phyloP scores from a whole-genome alignment of 2,113 vertebrate species.

The Nymphicus hollandicus region DNA sequence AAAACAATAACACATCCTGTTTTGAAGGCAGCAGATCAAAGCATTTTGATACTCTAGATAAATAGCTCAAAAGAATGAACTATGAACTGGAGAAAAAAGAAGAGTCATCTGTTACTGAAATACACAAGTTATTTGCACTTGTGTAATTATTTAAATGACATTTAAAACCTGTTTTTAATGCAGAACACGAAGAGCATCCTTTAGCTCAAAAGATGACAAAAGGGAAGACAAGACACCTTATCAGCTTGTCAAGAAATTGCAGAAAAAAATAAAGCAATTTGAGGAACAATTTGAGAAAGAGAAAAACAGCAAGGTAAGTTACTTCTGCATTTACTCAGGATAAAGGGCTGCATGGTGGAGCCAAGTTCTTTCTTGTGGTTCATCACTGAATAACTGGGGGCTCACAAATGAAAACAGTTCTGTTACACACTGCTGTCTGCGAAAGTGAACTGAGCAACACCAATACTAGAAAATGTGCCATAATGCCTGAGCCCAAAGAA shows the following conservation, averaged over 20 bases:
- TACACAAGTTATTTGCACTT: not conserved
- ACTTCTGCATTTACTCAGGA: not conserved
- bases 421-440: not conserved
- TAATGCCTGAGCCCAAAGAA: not conserved
- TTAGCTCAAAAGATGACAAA: slow-evolving; percentile 91
- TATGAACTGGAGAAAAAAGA: not conserved
- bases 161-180: slow-evolving; percentile 20
- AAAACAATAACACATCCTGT: not conserved
- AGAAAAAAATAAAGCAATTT: slow-evolving; percentile 97
- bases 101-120: not conserved
- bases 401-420: not conserved
- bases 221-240: slow-evolving; percentile 87
- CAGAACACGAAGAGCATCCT: slow-evolving; percentile 90
- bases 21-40: not conserved
- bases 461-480: not conserved
- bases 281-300: slow-evolving; percentile 98
- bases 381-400: not conserved
- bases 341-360: not conserved
- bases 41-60: not conserved
- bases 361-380: not conserved
- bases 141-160: not conserved
- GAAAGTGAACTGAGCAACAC: not conserved
- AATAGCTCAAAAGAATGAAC: not conserved
- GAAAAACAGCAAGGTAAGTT: slow-evolving; percentile 87
- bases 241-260: slow-evolving; percentile 94